Evolutionary conservation across 2,113 vertebrate genomes (phyloP), one percentile per base, ranked within the genome.

Genomic region (Drymodes brunneopygia): DNA sequence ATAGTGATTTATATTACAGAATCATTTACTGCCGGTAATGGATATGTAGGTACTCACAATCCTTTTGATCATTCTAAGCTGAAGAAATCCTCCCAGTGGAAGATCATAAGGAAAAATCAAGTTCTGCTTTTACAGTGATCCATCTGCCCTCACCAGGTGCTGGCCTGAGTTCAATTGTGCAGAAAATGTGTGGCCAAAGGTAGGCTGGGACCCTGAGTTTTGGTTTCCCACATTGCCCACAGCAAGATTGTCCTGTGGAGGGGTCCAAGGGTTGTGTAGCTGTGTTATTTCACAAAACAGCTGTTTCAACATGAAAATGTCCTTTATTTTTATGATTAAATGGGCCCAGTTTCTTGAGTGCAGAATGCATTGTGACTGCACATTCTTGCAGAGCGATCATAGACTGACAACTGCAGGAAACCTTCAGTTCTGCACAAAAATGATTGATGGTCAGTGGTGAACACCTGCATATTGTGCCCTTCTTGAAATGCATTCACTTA

Each of bases 401-500:
- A 53, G 65, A 84, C 44, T 71, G 88, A 64, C 56, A 96, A 35
- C 79, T 56, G 71, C 2, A 12, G 83, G 79, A 81, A 95, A 67
- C 53, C 72, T 88, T 45, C 69, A 83, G 72, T 79, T 86, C 82
- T 74, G 88, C 88, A 92, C 69, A 70, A 64, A 92, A 92, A 71
- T 86, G 85, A 95, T 92, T 86, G 94, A 83, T 95, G 82, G 72
- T 50, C 79, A 45, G 64, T 33, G 31, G n/a, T 84, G 86, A 78
- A 60, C 72, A 97, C 93, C 86, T 81, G 79, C 85, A 64, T 45
- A 84, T 90, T 50, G 54, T 9, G 8, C 88, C 71, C 64, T 33
- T 58, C 58, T 74, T 42, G 61, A 89, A 95, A 94, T 75, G 65
- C 74, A 81, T 84, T 81, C 58, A 31, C 72, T 91, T 72, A 36